Evolutionary conservation across 1,140 invertebrate genomes (phyloP).

Genomic region (Penaeus japonicus): DNA sequence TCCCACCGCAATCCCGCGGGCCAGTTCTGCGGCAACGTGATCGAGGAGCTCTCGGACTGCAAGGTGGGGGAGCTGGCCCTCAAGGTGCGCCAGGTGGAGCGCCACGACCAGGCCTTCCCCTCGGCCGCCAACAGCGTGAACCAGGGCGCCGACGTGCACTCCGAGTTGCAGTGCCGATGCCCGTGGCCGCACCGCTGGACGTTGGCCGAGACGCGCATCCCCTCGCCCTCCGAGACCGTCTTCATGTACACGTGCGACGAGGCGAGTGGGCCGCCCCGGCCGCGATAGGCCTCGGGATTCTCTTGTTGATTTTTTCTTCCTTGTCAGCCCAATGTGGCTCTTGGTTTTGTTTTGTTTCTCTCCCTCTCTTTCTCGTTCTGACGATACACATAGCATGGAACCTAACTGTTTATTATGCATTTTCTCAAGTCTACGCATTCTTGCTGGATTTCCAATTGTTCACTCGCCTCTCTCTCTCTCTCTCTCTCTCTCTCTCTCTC

Average conservation of each 20-base stretch:
- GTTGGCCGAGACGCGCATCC: slow-evolving; percentile 10
- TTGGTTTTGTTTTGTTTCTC: too few species aligned
- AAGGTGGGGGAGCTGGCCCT: slow-evolving; percentile 52
- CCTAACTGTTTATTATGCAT: too few species aligned
- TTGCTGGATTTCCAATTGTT: too few species aligned
- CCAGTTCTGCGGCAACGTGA: slow-evolving; percentile 45
- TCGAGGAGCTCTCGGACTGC: slow-evolving; percentile 50
- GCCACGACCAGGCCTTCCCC: slow-evolving; percentile 27
- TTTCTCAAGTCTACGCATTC: too few species aligned
- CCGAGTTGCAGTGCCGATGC: slow-evolving; percentile 43
- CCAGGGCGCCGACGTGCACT: slow-evolving; percentile 50
- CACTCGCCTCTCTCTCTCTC: too few species aligned
- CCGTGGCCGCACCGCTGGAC: slow-evolving; percentile 31
- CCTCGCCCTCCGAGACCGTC: background rate
- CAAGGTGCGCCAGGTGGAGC: slow-evolving; percentile 48
- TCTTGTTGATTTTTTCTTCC: background rate
- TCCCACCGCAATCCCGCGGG: too few species aligned
- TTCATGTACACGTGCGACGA: slow-evolving; percentile 43
- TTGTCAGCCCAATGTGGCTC: background rate
- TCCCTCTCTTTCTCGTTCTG: too few species aligned
- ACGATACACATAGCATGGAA: too few species aligned
- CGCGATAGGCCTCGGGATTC: background rate
- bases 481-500: too few species aligned
- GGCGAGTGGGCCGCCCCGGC: background rate
- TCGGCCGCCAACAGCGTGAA: slow-evolving; percentile 60